Conservation (phyloP, 37 sponge, comb jelly and placozoan genomes). For the Geodia barretti region DNA sequence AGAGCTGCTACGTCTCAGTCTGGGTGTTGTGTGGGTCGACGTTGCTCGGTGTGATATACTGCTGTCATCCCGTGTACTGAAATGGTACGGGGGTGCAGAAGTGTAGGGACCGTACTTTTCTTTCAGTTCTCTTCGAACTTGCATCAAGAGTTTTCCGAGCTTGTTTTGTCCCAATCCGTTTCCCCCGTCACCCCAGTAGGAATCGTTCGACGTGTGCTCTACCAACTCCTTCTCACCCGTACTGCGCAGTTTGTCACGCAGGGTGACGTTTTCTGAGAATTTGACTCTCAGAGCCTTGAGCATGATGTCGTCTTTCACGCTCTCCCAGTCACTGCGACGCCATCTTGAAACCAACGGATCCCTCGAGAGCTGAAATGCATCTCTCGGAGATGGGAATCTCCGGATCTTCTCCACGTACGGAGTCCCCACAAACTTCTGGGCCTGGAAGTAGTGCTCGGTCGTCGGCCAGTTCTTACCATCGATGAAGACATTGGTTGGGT, state of each 20-base stretch:
- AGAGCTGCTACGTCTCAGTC: too few species aligned
- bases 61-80: too few species aligned
- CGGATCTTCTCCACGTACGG: constrained; percentile 56
- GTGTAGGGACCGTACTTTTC: not conserved
- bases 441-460: constrained; percentile 88
- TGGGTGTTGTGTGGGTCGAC: too few species aligned
- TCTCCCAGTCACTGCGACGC: constrained; percentile 68
- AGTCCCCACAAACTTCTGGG: constrained; percentile 85
- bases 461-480: constrained; percentile 66
- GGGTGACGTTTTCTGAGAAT: constrained; percentile 49
- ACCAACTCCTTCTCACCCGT: constrained; percentile 54
- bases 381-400: constrained; percentile 17
- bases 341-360: constrained; percentile 28
- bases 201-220: constrained; percentile 69
- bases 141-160: constrained; percentile 70
- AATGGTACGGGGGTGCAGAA: too few species aligned
- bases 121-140: constrained; percentile 29
- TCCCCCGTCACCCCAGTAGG: constrained; percentile 87
- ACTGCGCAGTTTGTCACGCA: constrained; percentile 28
- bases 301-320: constrained; percentile 73
- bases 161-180: constrained; percentile 70
- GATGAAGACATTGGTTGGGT: constrained; percentile 24
- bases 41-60: too few species aligned
- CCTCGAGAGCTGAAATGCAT: constrained; percentile 68
- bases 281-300: constrained; percentile 49